Base-by-base conservation (phyloP, 2,113 vertebrate species). In the Nothocercus julius region DNA sequence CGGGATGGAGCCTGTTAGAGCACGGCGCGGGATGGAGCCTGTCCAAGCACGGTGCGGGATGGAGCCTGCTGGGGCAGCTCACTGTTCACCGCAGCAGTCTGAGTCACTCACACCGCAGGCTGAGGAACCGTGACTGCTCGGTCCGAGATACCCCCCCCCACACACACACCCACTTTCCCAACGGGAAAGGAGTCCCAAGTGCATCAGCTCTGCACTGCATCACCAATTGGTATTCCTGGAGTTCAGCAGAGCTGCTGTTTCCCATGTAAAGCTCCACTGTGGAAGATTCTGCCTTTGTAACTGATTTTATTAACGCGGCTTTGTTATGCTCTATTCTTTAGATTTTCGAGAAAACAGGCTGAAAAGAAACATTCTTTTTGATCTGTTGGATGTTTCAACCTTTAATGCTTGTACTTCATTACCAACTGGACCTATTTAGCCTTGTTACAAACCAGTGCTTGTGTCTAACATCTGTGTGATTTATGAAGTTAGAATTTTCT, bases 341-440 rank as follows among this genome's bases (percentile, higher is more conserved):
- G 51, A 34, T 56, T 94, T 88, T 93, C 56, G 64, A 89, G 84
- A 78, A 89, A 93, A 91, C 82, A 94, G 64, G 40, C 66, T 38
- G 68, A 83, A 94, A 85, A 90, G 61, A 74, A 89, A 81, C 51
- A 94, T 44, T 87, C 82, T 68, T 83, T 95, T 94, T 96, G 91
- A 96, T 96, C 91, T 94, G 83, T 53, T 64, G 38, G 42, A 72
- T 94, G 94, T 90, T 93, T 53, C 74, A 25, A 58, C 78, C 45
- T 78, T 95, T 79, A 67, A 25, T 18, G 73, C 64, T 72, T 95
- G 75, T 91, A 93, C 73, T 58, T 95, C 63, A 89, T 93, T 96
- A 95, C 59, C 54, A 59, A 85, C 75, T 94, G n/a, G 63, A 87
- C 85, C 63, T 82, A 45, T 89, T 92, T 85, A 87, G 27, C 38